A percentile compares a stretch with the other conserved stretches of the same genome.
Evolutionary conservation across 2,888 invertebrate genomes (phyloP).

Genomic region (Exocentrus adspersus): DNA sequence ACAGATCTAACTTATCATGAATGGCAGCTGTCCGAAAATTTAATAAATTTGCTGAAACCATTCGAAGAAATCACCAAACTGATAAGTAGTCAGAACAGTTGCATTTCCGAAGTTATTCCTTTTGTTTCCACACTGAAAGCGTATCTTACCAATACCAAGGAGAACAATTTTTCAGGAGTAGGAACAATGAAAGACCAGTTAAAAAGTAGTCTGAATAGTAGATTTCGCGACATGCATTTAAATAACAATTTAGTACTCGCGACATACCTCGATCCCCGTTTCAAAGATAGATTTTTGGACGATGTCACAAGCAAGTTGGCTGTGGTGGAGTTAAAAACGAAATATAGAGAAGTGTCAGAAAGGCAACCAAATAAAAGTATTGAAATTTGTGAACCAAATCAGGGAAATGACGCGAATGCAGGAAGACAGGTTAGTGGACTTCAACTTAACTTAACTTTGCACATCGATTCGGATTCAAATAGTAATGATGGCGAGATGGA

Average conservation of each 20-base stretch:
- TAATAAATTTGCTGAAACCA: no score
- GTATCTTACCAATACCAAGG: not conserved
- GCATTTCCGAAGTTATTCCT: no score
- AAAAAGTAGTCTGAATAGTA: not conserved
- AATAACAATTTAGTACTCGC: slow-evolving; percentile 2
- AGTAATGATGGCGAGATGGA: not conserved
- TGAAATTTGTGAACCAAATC: no score
- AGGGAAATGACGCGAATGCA: no score
- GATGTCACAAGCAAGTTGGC: not conserved
- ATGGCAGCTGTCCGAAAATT: no score
- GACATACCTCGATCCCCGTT: not conserved
- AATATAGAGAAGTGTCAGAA: not conserved
- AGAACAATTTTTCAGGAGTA: not conserved
- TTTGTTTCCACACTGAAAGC: no score
- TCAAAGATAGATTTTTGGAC: no score
- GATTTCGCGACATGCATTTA: not conserved
- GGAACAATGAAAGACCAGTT: slow-evolving; percentile 2
- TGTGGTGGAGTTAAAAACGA: not conserved
- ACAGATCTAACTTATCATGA: no score
- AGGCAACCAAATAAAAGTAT: not conserved
- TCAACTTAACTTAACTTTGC: no score
- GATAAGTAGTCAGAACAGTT: no score
- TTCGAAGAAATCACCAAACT: no score
- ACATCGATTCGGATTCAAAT: not conserved
- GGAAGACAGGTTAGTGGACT: no score